phyloP scores from a whole-genome alignment of 2,888 invertebrate species.

The Halictus ligatus region DNA sequence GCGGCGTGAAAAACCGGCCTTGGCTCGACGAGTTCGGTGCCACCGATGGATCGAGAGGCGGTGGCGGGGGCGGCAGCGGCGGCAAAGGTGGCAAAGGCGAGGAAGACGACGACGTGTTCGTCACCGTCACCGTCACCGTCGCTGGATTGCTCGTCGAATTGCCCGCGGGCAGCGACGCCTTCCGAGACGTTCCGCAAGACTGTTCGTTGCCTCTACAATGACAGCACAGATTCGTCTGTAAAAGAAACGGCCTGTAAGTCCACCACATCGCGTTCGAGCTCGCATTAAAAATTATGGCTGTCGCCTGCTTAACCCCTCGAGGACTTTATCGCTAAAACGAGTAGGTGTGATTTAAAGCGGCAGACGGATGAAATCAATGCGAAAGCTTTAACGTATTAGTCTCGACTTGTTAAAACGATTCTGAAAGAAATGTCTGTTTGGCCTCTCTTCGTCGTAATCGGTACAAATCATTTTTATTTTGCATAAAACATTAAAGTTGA shows the following conservation, averaged over 20 bases:
- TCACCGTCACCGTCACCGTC: not conserved
- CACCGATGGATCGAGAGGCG: constrained; percentile 71
- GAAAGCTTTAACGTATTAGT: too few species aligned
- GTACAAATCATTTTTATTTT: too few species aligned
- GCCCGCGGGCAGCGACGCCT: constrained; percentile 80
- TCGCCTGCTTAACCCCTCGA: not conserved
- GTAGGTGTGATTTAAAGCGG: too few species aligned
- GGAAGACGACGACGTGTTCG: not conserved
- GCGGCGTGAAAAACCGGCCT: constrained; percentile 74
- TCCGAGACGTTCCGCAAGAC: constrained; percentile 78
- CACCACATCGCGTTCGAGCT: not conserved
- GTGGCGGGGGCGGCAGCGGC: constrained; percentile 86
- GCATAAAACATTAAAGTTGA: too few species aligned
- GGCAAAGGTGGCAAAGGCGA: constrained; percentile 86
- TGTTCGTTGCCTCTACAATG: constrained; percentile 82
- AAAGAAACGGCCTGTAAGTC: not conserved
- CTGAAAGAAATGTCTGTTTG: too few species aligned
- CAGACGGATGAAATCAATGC: too few species aligned
- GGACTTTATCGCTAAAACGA: too few species aligned
- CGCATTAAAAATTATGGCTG: not conserved
- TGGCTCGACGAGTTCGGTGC: constrained; percentile 79
- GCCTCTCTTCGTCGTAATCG: too few species aligned
- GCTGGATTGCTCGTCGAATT: constrained; percentile 25
- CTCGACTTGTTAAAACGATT: too few species aligned
- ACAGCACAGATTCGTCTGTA: constrained; percentile 83